Base-by-base conservation (phyloP, 2,888 invertebrate genomes). In the Megastigmus dorsalis region DNA sequence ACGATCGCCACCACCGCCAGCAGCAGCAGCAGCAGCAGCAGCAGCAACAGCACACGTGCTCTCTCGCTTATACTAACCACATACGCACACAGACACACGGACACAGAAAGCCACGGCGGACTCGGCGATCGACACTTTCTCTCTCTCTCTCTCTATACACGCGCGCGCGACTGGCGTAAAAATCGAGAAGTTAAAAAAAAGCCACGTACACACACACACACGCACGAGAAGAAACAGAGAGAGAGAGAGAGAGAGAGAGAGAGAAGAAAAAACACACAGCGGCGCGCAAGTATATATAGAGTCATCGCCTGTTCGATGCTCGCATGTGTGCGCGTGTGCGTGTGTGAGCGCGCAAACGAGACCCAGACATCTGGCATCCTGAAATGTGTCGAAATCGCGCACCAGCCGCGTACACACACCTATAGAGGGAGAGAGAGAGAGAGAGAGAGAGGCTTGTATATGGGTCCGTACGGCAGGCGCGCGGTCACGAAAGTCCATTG, bases 351-450 rank as follows among this genome's bases (percentile, higher is more conserved):
- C 15, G 45, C 20, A 43, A 23, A 15, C 38, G 36, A 18, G 66
- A 43, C 28, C 50, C 67, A 48, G 48, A 1, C 33, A 30, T 48
- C 48, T 54, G 62, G 62, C 60, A 54, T 70, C 69, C 69, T 23
- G 60, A 62, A 62, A 43, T 26, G 41, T 70, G 60, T 62, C 60
- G 69, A 70, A 70, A 70, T 23, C 15, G 26, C 68, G 26, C n/a
- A n/a, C n/a, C n/a, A n/a, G n/a, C 10, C 13, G 50, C 62, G 48
- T n/a, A n/a, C n/a, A n/a, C n/a, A n/a, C 30, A 54, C 57, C 13
- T 20, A 2, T 13, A 23, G 20, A 20, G 23, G 20, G 48, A 48
- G 23, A 48, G 48, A 48, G 48, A 45, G 18, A 45, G 45, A 45
- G 45, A 45, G 18, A 45, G 18, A 45, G 18, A 45, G 45, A 18